Conservation (phyloP, 2,888 invertebrate species). For the Loripinus fragilis region DNA sequence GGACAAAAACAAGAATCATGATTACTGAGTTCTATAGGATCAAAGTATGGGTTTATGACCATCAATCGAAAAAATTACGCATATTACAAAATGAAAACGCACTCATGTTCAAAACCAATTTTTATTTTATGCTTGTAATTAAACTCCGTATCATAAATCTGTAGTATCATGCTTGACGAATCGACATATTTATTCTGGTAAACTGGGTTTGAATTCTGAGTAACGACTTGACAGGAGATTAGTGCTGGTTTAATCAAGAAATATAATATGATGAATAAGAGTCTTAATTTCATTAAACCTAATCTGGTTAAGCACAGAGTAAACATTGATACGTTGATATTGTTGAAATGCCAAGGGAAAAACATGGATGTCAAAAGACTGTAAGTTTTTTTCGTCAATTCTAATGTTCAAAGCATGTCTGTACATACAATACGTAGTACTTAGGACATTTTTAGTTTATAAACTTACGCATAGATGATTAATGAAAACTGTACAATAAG, state of each 20-base stretch:
- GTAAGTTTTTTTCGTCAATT: not conserved
- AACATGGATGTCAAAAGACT: not conserved
- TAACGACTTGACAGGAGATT: not conserved
- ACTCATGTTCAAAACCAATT: no score
- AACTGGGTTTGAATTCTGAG: not conserved
- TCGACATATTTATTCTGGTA: not conserved
- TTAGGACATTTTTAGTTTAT: no score
- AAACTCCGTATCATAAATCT: not conserved
- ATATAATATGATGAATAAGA: not conserved
- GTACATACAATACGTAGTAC: no score
- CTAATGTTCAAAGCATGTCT: no score
- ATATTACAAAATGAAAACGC: no score
- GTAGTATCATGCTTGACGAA: not conserved
- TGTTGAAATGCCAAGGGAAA: conserved; percentile 1
- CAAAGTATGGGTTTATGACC: no score
- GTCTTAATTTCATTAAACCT: not conserved
- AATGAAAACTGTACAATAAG: no score
- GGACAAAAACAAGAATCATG: no score
- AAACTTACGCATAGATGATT: no score
- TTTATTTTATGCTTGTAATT: not conserved
- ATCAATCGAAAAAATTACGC: no score
- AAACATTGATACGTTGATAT: not conserved
- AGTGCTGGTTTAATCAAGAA: not conserved
- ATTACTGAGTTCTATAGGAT: no score
- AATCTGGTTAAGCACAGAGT: not conserved